Evolutionary conservation across 1,140 invertebrate species (phyloP), one percentile per base, ranked within the genome.

Genomic region (Drosophila carrolli): DNA sequence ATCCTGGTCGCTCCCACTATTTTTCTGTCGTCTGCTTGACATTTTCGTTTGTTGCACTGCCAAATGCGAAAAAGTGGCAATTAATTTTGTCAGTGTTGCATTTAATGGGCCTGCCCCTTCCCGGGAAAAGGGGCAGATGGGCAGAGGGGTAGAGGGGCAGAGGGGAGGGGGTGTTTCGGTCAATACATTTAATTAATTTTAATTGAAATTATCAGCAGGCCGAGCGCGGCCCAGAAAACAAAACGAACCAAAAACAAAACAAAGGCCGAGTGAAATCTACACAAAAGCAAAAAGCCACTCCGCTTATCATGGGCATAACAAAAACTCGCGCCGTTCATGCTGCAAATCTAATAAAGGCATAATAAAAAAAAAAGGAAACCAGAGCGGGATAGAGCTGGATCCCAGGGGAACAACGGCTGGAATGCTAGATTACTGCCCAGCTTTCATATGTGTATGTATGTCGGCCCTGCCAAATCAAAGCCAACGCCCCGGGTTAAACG

Each of bases 1-100:
- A 13, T 6, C 13, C 13, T 9, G 1, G n/a, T 1, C 6, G n/a
- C 32, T 37, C 29, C 29, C 29, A 35, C 48, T 19, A 32, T 54
- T 56, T 65, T 71, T 29, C 41, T 23, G 38, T 59, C 40, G 55
- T 74, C 58, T 53, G 77, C 60, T 79, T 88, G 83, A 86, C 83
- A 86, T 86, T 86, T 86, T 86, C 83, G 83, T 86, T 86, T 88
- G 83, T 86, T 79, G 83, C 83, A 61, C 83, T 86, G 83, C 83
- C 83, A 86, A 86, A 88, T 88, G 79, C 75, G 83, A 86, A 86
- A 86, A 88, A 88, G 75, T 83, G 83, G 83, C 83, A 86, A 86
- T 86, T 86, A 86, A 86, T 86, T 86, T 86, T 86, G 83, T 88
- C 79, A 86, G 83, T 86, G 83, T 86, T 86, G 83, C 83, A 86